Evolutionary conservation across 2,797 vertebrate species (phyloP).

Genomic region (Tapera naevia): DNA sequence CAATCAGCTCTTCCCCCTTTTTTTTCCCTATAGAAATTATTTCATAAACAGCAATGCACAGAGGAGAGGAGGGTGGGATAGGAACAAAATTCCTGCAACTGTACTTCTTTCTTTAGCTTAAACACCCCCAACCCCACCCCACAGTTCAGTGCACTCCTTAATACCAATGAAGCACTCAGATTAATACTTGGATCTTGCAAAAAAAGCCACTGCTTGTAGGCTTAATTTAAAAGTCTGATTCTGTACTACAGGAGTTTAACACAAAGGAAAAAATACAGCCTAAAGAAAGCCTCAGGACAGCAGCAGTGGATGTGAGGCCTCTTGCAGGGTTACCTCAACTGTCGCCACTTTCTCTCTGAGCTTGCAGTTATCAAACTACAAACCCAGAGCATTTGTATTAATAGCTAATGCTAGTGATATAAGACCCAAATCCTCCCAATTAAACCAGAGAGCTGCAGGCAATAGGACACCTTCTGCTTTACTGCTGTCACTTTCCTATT

Average conservation of each 20-base stretch:
- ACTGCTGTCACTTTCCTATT: not conserved
- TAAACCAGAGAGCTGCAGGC: not conserved
- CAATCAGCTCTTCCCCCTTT: not conserved
- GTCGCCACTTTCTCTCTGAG: not conserved
- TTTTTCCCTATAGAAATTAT: not conserved
- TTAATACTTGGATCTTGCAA: not conserved
- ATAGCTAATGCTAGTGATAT: not conserved
- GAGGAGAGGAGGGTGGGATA: not conserved
- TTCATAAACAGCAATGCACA: not conserved
- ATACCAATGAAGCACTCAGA: not conserved
- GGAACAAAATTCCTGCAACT: not conserved
- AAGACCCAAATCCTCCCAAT: not conserved
- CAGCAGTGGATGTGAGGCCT: not conserved
- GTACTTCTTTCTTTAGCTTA: not conserved
- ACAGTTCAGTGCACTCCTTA: not conserved
- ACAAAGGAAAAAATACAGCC: not conserved
- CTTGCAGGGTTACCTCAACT: not conserved
- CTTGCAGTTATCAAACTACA: not conserved
- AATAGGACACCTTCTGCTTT: not conserved
- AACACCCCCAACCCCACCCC: too few species aligned
- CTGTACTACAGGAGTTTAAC: not conserved
- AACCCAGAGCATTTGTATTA: not conserved
- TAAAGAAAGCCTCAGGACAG: not conserved
- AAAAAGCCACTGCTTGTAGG: not conserved
- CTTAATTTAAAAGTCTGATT: not conserved